A percentile compares a stretch with the other conserved stretches of the same genome.
These are phyloP conservation scores for Dendrolimus kikuchii DNA, from an alignment of 1,140 invertebrate genomes.

Conservation along the genomic window DNA sequence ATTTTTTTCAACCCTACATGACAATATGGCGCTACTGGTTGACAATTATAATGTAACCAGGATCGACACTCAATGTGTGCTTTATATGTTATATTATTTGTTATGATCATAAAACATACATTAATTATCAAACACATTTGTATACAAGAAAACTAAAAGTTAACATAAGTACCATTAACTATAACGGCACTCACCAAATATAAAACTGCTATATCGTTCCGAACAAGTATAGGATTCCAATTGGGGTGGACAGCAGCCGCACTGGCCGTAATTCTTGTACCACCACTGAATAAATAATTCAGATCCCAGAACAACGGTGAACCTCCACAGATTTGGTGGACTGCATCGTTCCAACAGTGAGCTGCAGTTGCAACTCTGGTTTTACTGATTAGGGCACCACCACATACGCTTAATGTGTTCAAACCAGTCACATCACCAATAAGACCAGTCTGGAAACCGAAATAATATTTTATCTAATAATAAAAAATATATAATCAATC, in stretches of 20 bases:
- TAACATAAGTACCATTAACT: slow-evolving; percentile 19
- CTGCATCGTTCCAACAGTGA: slow-evolving; percentile 38
- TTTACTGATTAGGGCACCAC: slow-evolving; percentile 24
- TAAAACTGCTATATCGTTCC: slow-evolving; percentile 58
- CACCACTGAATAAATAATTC: slow-evolving; percentile 24
- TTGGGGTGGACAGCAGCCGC: slow-evolving; percentile 21
- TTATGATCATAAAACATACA: too few species aligned
- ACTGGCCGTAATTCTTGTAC: slow-evolving; percentile 22
- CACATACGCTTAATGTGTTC: slow-evolving; percentile 25
- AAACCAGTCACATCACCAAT: slow-evolving; percentile 23
- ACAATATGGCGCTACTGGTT: too few species aligned
- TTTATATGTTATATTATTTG: too few species aligned
- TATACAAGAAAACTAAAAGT: not conserved
- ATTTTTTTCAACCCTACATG: too few species aligned
- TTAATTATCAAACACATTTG: too few species aligned
- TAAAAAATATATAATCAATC: too few species aligned
- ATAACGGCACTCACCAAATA: slow-evolving; percentile 34
- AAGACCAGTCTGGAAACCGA: slow-evolving; percentile 27
- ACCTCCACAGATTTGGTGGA: slow-evolving; percentile 23
- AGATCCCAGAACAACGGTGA: slow-evolving; percentile 34
- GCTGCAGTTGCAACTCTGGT: slow-evolving; percentile 31
- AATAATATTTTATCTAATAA: not conserved
- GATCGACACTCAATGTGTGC: too few species aligned
- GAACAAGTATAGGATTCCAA: slow-evolving; percentile 20
- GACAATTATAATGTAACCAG: too few species aligned